A percentile compares a stretch with the other conserved stretches of the same genome.
Evolutionary conservation across 2,113 vertebrate genomes (phyloP).

Genomic region (Oceanodroma tethys): DNA sequence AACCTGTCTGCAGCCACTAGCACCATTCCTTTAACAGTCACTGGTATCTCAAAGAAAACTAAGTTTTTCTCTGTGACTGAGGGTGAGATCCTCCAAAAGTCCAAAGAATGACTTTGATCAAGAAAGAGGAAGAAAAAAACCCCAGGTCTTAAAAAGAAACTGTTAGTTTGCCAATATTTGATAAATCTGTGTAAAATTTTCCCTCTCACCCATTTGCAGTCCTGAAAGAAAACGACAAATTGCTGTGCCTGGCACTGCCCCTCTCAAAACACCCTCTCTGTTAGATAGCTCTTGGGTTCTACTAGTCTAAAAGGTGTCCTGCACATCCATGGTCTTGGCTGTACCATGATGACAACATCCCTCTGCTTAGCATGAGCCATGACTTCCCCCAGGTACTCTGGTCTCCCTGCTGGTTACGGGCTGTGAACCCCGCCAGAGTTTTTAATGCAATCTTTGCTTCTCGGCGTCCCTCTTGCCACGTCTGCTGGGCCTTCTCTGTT

Average conservation of each 20-base stretch:
- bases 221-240: background rate
- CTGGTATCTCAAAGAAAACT: background rate
- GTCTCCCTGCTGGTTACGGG: background rate
- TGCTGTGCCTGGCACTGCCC: background rate
- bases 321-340: background rate
- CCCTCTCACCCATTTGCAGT: background rate
- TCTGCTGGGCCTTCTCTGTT: background rate
- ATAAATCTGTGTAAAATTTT: background rate
- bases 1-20: background rate
- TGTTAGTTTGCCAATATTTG: background rate
- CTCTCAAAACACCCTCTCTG: background rate
- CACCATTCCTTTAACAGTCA: background rate
- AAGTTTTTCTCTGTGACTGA: background rate
- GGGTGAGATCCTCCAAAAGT: background rate
- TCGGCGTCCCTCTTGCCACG: rapidly evolving
- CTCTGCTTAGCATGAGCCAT: background rate
- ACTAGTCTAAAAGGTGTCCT: background rate
- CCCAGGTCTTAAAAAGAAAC: background rate
- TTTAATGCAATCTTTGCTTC: background rate
- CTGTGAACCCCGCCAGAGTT: background rate
- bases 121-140: background rate
- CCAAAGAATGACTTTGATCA: background rate
- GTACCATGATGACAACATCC: background rate
- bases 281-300: background rate
- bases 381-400: background rate